Conservation (phyloP, 53 echinoderm and acorn worm species). For the Echinarachnius parma region DNA sequence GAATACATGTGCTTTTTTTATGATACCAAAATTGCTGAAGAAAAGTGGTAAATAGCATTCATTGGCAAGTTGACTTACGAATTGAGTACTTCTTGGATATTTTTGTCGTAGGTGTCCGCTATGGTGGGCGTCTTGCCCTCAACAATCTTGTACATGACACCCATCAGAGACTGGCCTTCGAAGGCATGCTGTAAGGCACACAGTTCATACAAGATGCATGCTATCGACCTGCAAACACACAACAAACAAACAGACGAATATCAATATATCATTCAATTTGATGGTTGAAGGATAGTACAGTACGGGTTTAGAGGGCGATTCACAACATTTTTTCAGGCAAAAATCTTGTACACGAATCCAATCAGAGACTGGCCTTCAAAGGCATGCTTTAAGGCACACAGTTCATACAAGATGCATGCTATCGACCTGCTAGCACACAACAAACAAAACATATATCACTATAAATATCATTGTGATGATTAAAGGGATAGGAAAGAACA, state of each 20-base stretch:
- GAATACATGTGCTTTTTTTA: no score
- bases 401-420: conserved; percentile 93
- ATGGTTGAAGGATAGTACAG: no score
- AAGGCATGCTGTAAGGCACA: conserved; percentile 96
- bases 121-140: conserved; percentile 88
- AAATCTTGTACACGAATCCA: conserved; percentile 99
- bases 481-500: no score
- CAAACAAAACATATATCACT: background rate
- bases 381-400: conserved; percentile 93
- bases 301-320: no score
- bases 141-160: conserved; percentile 99
- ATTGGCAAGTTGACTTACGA: conserved; percentile 71
- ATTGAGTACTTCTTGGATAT: conserved; percentile 78
- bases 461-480: no score
- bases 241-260: background rate
- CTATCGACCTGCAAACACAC: conserved; percentile 75
- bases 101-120: conserved; percentile 65
- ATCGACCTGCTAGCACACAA: conserved; percentile 69
- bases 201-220: conserved; percentile 93
- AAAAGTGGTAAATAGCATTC: no score
- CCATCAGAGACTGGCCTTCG: conserved; percentile 98
- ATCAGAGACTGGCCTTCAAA: conserved; percentile 98
- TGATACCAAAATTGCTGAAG: no score
- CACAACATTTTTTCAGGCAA: no score
- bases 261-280: no score